Conservation (phyloP, 2,113 vertebrate genomes). For the Anhinga rufa region DNA sequence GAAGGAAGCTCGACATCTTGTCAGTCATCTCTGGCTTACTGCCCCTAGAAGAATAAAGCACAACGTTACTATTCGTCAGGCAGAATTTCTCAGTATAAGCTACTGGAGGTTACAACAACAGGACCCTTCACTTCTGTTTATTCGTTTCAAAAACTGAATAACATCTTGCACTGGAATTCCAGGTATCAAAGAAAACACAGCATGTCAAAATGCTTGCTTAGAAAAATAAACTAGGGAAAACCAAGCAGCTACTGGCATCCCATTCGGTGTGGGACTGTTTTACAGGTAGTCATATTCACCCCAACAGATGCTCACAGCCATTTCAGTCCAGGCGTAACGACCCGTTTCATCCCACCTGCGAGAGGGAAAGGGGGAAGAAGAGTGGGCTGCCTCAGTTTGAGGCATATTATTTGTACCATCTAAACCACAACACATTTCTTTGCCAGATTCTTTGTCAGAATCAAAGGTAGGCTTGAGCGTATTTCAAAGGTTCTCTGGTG, state of each 20-base stretch:
- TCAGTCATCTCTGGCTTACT: constrained; percentile 87
- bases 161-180: neutral
- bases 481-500: neutral
- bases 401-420: neutral
- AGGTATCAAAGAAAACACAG: neutral
- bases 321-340: fast-evolving
- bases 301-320: neutral
- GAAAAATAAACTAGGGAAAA: neutral
- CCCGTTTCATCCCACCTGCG: fast-evolving
- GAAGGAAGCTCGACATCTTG: constrained; percentile 99
- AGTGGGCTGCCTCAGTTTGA: neutral
- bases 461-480: neutral
- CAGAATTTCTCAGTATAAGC: neutral
- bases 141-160: neutral
- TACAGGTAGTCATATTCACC: neutral
- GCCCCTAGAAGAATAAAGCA: constrained; percentile 66
- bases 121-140: neutral
- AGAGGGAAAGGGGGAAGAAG: neutral
- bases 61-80: neutral
- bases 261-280: fast-evolving
- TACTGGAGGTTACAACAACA: neutral
- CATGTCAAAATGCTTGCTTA: neutral
- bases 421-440: neutral
- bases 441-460: neutral
- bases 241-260: neutral